phyloP scores from a whole-genome alignment of 1,140 invertebrate species.

The Euura saliciscinereae region DNA sequence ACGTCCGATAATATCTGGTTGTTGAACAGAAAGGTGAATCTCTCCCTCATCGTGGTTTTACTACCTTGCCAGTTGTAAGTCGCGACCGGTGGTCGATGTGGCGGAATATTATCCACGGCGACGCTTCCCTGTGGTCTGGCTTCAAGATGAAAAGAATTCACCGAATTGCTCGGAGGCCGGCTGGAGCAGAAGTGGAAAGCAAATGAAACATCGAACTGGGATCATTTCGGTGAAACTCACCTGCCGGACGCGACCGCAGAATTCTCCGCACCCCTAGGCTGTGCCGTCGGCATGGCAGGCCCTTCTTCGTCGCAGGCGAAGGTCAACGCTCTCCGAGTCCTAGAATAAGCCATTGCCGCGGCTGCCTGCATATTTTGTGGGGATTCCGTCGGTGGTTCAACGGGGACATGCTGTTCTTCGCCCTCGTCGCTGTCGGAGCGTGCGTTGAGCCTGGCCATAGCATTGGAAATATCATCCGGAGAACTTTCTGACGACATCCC shows the following conservation, averaged over 20 bases:
- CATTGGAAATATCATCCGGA: slow-evolving; percentile 33
- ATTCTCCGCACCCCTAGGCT: slow-evolving; percentile 30
- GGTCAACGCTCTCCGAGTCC: slow-evolving; percentile 39
- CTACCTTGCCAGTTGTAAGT: slow-evolving; percentile 72
- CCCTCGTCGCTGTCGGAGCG: slow-evolving; percentile 32
- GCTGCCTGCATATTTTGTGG: slow-evolving; percentile 42
- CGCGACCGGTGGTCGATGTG: slow-evolving; percentile 28
- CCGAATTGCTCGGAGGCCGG: slow-evolving; percentile 46
- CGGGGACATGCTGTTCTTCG: slow-evolving; percentile 29
- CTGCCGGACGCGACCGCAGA: slow-evolving; percentile 20
- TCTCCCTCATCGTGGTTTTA: slow-evolving; percentile 77
- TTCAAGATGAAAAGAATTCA: slow-evolving; percentile 41
- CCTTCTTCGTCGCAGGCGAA: slow-evolving; percentile 43
- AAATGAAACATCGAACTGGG: slow-evolving; percentile 16
- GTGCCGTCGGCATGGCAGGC: slow-evolving; percentile 29
- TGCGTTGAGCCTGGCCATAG: slow-evolving; percentile 33
- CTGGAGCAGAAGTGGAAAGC: slow-evolving; percentile 25
- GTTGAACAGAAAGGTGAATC: slow-evolving; percentile 80
- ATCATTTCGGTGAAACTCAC: neutral
- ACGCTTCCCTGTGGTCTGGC: slow-evolving; percentile 34
- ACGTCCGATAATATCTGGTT: slow-evolving; percentile 84
- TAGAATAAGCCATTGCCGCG: slow-evolving; percentile 36
- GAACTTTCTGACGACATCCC: slow-evolving; percentile 42
- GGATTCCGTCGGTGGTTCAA: slow-evolving; percentile 25
- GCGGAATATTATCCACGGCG: slow-evolving; percentile 34